Conservation (phyloP, 2,113 vertebrate genomes). For the Peromyscus polionotus region DNA sequence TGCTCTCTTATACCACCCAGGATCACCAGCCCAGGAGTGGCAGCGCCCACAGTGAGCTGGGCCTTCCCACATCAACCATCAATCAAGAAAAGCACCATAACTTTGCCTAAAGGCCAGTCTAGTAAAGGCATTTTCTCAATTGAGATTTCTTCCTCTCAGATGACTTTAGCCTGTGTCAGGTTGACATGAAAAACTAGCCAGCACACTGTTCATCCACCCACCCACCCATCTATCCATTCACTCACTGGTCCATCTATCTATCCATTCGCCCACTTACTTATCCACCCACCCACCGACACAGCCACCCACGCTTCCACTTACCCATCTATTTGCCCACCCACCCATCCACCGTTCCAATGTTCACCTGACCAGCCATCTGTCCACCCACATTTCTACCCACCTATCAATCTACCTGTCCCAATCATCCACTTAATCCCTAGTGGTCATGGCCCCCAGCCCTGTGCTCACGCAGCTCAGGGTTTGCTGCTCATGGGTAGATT, state of each 20-base stretch:
- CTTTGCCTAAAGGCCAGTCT: not conserved
- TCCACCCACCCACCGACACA: not conserved
- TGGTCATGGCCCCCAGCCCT: too few species aligned
- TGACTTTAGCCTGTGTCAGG: not conserved
- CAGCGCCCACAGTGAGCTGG: not conserved
- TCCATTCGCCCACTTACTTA: not conserved
- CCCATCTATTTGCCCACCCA: not conserved
- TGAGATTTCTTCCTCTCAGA: not conserved
- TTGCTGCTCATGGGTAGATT: not conserved
- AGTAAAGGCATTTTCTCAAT: not conserved
- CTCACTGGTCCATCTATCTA: not conserved
- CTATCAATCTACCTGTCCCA: not conserved
- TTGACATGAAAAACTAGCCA: not conserved
- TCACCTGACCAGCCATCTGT: not conserved
- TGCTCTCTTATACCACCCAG: not conserved
- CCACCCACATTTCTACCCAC: not conserved
- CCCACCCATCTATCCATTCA: not conserved
- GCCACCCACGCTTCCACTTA: not conserved
- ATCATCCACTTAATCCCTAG: not conserved
- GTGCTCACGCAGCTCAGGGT: not conserved
- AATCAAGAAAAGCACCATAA: not conserved
- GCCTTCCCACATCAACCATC: not conserved
- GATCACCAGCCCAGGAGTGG: not conserved
- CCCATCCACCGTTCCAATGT: not conserved
- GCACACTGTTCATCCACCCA: not conserved